These are phyloP conservation scores for Scaptodrosophila latifasciaeformis DNA, from an alignment of 2,888 invertebrate species.

Conservation along the genomic window DNA sequence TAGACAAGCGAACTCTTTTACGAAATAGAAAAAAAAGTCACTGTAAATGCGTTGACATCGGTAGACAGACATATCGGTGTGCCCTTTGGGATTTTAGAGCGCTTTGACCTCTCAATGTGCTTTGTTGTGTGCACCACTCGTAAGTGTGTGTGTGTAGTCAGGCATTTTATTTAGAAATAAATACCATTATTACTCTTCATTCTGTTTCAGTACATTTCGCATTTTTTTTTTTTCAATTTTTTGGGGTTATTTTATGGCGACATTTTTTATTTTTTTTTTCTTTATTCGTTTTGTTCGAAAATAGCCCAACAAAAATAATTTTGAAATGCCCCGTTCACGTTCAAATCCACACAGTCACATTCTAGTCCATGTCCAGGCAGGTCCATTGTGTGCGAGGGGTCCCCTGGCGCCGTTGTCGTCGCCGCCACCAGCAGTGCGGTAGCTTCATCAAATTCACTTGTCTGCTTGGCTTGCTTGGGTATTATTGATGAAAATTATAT, in stretches of 20 bases:
- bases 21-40: slow-evolving; percentile 25
- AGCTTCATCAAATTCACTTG: slow-evolving; percentile 57
- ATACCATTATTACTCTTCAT: slow-evolving; percentile 50
- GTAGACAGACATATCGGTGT: slow-evolving; percentile 11
- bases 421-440: slow-evolving; percentile 13
- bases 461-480: slow-evolving; percentile 43
- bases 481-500: slow-evolving; percentile 59
- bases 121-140: slow-evolving; percentile 6
- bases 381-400: slow-evolving; percentile 3
- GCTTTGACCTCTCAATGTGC: slow-evolving; percentile 46
- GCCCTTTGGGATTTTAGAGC: slow-evolving; percentile 40
- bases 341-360: slow-evolving; percentile 27
- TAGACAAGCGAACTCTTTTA: no score
- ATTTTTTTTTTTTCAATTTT: not conserved
- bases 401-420: slow-evolving; percentile 38
- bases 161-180: slow-evolving; percentile 54
- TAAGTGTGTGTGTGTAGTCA: slow-evolving; percentile 15
- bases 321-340: no score
- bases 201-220: slow-evolving; percentile 1
- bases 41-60: slow-evolving; percentile 45
- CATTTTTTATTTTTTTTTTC: slow-evolving; percentile 6
- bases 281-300: slow-evolving; percentile 49
- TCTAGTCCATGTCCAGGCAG: no score
- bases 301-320: slow-evolving; percentile 42
- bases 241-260: no score